Evolutionary conservation across 2,888 invertebrate species (phyloP), one percentile per base, ranked within the genome.

Genomic region (Drosophila anomelani): DNA sequence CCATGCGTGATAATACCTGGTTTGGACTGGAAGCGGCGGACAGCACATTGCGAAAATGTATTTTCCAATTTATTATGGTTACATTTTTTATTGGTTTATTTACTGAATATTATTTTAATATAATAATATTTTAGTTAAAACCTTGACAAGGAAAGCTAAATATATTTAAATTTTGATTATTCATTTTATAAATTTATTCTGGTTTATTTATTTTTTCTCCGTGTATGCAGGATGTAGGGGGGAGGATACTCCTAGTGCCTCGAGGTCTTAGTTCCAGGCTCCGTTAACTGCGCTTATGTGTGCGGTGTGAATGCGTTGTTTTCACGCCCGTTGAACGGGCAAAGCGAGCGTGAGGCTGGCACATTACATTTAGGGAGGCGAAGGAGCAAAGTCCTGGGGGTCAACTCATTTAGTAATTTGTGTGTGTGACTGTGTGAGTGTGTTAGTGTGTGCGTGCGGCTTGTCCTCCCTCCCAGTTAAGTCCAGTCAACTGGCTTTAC

Each of bases 1-100:
- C 38, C 59, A 60, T 66, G 54, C 60, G 62, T 60, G 57, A 69
- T 63, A 75, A 80, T 81, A 56, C 55, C 67, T 81, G 73, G 73
- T 46, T 72, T 57, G 49, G 63, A 61, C 47, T 55, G 58, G 20
- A 12, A 49, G 17, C 17, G 32, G 13, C 26, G 26, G 49, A 7
- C 34, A 34, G 51, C 9, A 9, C 20, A 15, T 15, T 5, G 9
- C 23, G 29, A 29, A 29, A 29, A 29, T 29, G 8, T 29, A 29
- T 29, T 29, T 8, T 29, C 29, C 29, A 8, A 29, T 29, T 29
- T 29, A 29, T 29, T 29, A 29, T 8, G 2, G 7, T 29, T 29
- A 29, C 7, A 29, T 7, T 29, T 29, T 29, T 8, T 29, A 6
- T 29, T 1, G 29, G 7, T 1, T 29, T 6, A 29, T 29, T 29